Evolutionary conservation across 2,113 vertebrate genomes (phyloP).

Genomic region (Dryoscopus gambensis): DNA sequence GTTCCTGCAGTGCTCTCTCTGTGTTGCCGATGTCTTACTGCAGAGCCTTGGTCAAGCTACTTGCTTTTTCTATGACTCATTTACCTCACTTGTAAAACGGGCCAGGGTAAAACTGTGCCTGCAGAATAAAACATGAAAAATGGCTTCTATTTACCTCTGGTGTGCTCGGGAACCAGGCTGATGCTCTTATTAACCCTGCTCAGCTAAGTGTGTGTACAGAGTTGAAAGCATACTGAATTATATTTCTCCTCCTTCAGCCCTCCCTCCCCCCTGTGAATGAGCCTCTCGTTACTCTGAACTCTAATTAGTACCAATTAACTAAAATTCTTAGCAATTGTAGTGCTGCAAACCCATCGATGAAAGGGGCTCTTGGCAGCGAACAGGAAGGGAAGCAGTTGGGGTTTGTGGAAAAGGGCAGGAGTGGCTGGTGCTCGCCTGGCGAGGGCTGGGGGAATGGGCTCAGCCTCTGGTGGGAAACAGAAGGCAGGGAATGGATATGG

Average conservation of each 20-base stretch:
- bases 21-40: neutral
- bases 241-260: neutral
- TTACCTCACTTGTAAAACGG: slow-evolving; percentile 31
- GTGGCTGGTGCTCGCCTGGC: neutral
- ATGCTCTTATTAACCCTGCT: slow-evolving; percentile 54
- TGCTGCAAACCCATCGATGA: neutral
- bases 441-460: fast-evolving
- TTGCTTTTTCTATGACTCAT: slow-evolving; percentile 52
- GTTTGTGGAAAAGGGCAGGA: neutral
- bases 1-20: neutral
- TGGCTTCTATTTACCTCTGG: slow-evolving; percentile 42
- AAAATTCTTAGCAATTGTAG: neutral
- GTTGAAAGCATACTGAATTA: neutral
- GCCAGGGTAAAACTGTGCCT: slow-evolving; percentile 1
- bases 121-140: slow-evolving; percentile 58
- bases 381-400: neutral
- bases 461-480: neutral
- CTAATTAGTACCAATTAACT: slow-evolving; percentile 37
- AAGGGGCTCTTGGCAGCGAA: neutral
- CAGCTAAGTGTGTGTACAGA: slow-evolving; percentile 24
- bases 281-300: slow-evolving; percentile 2
- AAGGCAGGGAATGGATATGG: neutral
- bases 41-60: slow-evolving; percentile 39
- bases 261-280: neutral
- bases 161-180: neutral